These are phyloP conservation scores for Dione juno DNA, from an alignment of 2,888 invertebrate species.

Conservation along the genomic window DNA sequence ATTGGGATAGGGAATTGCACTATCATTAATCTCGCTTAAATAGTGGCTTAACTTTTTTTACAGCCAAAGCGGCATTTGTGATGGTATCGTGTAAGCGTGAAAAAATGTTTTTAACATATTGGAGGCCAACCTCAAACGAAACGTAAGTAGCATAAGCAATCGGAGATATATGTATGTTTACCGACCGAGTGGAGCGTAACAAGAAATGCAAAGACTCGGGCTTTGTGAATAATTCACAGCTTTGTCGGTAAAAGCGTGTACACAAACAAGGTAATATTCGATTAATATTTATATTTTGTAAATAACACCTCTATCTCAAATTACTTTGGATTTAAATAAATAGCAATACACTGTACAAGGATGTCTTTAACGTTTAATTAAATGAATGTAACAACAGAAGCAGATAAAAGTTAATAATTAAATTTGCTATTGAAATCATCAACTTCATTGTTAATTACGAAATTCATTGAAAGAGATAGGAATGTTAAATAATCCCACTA, in stretches of 20 bases:
- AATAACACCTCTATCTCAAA: slow-evolving; percentile 63
- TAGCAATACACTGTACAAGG: too few relatives aligned
- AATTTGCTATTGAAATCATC: background rate
- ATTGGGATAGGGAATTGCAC: too few relatives aligned
- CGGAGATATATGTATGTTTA: slow-evolving; percentile 27
- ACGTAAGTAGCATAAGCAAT: slow-evolving; percentile 30
- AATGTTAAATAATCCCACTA: background rate
- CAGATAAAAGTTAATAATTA: background rate
- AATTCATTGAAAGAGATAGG: background rate
- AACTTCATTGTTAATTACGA: background rate
- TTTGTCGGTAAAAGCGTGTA: slow-evolving; percentile 68
- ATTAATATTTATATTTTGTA: slow-evolving; percentile 76
- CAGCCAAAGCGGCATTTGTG: too few relatives aligned
- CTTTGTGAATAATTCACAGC: slow-evolving; percentile 73
- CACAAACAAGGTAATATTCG: slow-evolving; percentile 71
- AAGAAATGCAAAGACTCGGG: slow-evolving; percentile 33
- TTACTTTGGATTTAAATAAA: slow-evolving; percentile 12
- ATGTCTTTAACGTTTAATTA: background rate
- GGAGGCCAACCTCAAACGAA: slow-evolving; percentile 9
- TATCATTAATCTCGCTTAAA: too few relatives aligned
- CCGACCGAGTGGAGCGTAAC: slow-evolving; percentile 19
- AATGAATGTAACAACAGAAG: background rate
- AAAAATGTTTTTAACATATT: slow-evolving; percentile 4
- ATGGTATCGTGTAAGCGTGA: background rate
- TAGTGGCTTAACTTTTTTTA: too few relatives aligned